Base-by-base conservation (phyloP, 2,113 vertebrate genomes). In the Mola mola region DNA sequence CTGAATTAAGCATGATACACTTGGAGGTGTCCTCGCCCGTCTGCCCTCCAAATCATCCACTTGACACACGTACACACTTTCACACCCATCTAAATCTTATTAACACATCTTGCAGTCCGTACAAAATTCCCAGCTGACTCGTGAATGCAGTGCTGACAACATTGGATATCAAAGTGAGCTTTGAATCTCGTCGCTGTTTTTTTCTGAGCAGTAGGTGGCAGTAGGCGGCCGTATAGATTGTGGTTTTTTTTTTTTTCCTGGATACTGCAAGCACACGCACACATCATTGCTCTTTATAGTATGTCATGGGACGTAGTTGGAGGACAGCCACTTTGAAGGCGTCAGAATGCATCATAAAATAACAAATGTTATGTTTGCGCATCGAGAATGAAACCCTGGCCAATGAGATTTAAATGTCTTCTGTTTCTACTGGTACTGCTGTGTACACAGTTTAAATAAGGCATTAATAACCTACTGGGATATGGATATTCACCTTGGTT, bases 1-100 rank as follows among this genome's bases (percentile, higher is more conserved):
- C 60, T 58, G 58, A 79, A 78, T 80, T 67, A 65, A 73, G 25
- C 60, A 63, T 81, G 76, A 82, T 82, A 80, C 72, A 81, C 59
- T 82, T 79, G 50, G 28, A 51, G 50, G 33, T 65, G 38, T 38
- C 36, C 33, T 46, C 21, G 8, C 34, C 40, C 58, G 28, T 50
- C 42, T 55, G 53, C 44, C 33, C 29, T 1, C 41, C 72, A 55
- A 50, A 55, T 58, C 58, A 59, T 46, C 48, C 13, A 46, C 11
- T 51, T 3, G 17, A 43, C 24, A 31, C 22, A 12, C 38, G n/a
- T n/a, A n/a, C n/a, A n/a, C n/a, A n/a, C 24, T 22, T 36, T 3
- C 12, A 36, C 38, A 11, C 46, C 51, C 9, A 43, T 77, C 61
- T 29, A 71, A 74, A 72, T 66, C 62, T 46, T 57, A 63, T 71